A percentile compares a stretch with the other conserved stretches of the same genome.
Conservation (phyloP, 2,888 invertebrate species). For the Parasteatoda lunata region DNA sequence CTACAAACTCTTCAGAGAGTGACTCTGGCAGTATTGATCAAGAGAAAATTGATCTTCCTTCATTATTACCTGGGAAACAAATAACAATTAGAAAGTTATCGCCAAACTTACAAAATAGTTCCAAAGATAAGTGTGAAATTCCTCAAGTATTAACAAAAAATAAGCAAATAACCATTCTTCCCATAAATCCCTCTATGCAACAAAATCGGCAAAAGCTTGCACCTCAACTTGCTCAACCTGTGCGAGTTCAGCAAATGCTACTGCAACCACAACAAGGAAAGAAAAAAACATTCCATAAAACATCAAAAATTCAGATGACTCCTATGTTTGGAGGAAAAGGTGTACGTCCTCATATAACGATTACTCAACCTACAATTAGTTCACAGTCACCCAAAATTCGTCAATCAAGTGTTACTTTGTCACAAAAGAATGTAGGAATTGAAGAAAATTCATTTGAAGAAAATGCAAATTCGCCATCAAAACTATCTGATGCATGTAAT, state of each 20-base stretch:
- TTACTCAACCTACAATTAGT: slow-evolving; percentile 36
- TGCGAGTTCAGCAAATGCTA: slow-evolving; percentile 64
- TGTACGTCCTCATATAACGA: slow-evolving; percentile 50
- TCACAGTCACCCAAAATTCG: slow-evolving; percentile 25
- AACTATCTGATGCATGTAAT: slow-evolving; percentile 31
- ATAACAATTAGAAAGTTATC: slow-evolving; percentile 57
- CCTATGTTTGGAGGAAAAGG: slow-evolving; percentile 47
- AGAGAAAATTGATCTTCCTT: slow-evolving; percentile 34
- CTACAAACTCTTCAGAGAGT: slow-evolving; percentile 62
- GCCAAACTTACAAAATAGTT: slow-evolving; percentile 42
- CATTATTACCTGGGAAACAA: slow-evolving; percentile 58
- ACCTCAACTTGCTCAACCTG: slow-evolving; percentile 64
- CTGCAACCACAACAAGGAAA: slow-evolving; percentile 64
- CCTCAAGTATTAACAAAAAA: slow-evolving; percentile 62
- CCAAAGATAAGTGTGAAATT: slow-evolving; percentile 63
- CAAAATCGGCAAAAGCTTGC: slow-evolving; percentile 62
- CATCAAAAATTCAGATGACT: slow-evolving; percentile 45
- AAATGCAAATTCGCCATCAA: slow-evolving; percentile 16
- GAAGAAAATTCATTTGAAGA: slow-evolving; percentile 31
- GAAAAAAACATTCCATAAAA: slow-evolving; percentile 48
- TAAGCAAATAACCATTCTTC: slow-evolving; percentile 62
- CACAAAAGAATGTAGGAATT: slow-evolving; percentile 30
- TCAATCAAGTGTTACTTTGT: not conserved
- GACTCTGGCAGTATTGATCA: slow-evolving; percentile 49
- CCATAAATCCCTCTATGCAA: slow-evolving; percentile 56